phyloP scores from a whole-genome alignment of 2,888 invertebrate species.

The Trissoscelio sp. region DNA sequence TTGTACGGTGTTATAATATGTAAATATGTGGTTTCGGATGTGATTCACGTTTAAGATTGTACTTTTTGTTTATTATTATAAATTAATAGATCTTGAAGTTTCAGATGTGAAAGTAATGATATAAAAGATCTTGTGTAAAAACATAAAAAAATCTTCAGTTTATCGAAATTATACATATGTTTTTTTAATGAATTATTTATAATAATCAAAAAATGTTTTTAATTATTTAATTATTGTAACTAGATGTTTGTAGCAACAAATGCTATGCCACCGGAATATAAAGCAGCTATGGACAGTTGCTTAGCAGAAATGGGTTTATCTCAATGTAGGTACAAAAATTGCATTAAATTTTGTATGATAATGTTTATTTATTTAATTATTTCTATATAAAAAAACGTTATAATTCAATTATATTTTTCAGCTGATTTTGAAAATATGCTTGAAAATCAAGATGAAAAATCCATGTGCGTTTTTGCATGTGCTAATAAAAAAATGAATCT shows the following conservation, averaged over 20 bases:
- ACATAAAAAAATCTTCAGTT: not conserved
- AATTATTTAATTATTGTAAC: not conserved
- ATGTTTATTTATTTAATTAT: too few relatives aligned
- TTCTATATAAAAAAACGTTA: not conserved
- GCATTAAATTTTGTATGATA: too few relatives aligned
- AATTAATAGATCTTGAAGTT: too few relatives aligned
- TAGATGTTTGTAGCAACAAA: not conserved
- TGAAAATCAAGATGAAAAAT: not conserved
- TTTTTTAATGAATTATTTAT: too few relatives aligned
- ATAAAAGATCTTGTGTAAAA: too few relatives aligned
- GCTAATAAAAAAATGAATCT: slow-evolving; percentile 14
- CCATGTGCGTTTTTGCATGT: slow-evolving; percentile 18
- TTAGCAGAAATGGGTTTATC: not conserved
- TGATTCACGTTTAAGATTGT: too few relatives aligned
- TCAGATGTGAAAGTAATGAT: too few relatives aligned
- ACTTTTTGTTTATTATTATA: too few relatives aligned
- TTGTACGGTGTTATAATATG: not conserved
- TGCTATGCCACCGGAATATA: not conserved
- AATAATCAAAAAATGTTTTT: not conserved
- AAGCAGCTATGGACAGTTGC: not conserved
- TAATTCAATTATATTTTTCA: too few relatives aligned
- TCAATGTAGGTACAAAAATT: too few relatives aligned
- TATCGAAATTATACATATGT: too few relatives aligned
- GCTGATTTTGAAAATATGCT: slow-evolving; percentile 19
- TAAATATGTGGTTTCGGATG: not conserved